Percentiles rank a stretch among this genome's conserved stretches.
These are phyloP conservation scores for Euwallacea fornicatus DNA, from an alignment of 1,140 invertebrate genomes.

Conservation along the genomic window DNA sequence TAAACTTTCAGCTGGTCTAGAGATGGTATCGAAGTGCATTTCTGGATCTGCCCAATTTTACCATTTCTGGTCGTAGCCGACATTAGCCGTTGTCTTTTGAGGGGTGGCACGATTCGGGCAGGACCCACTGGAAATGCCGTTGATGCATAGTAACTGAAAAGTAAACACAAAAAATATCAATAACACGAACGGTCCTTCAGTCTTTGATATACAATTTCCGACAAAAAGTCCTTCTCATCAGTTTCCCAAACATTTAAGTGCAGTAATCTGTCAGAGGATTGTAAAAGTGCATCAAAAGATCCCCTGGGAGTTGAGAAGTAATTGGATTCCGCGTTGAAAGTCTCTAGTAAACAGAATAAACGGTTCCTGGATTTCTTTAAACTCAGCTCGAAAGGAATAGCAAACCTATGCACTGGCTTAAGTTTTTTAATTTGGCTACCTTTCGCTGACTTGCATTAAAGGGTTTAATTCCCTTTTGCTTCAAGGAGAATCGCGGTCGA, in stretches of 20 bases:
- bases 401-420: too few relatives aligned
- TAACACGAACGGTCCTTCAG: neutral
- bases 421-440: too few relatives aligned
- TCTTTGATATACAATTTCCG: conserved; percentile 21
- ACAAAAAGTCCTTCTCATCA: too few relatives aligned
- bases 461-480: too few relatives aligned
- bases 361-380: neutral
- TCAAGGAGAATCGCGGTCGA: too few relatives aligned
- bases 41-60: conserved; percentile 50
- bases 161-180: neutral
- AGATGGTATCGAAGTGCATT: conserved; percentile 46
- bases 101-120: conserved; percentile 49
- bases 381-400: neutral
- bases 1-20: conserved; percentile 54
- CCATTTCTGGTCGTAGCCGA: conserved; percentile 48
- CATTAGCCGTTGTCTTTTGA: conserved; percentile 53
- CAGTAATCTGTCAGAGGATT: neutral
- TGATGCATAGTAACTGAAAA: conserved; percentile 54
- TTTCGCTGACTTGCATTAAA: too few relatives aligned
- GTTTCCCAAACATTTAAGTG: too few relatives aligned
- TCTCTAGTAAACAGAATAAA: conserved; percentile 17
- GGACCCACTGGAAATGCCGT: conserved; percentile 53
- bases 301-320: conserved; percentile 10
- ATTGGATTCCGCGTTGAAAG: conserved; percentile 15
- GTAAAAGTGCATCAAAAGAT: conserved; percentile 10